Evolutionary conservation across 2,797 vertebrate genomes (phyloP).

Genomic region (Pempheris klunzingeri): DNA sequence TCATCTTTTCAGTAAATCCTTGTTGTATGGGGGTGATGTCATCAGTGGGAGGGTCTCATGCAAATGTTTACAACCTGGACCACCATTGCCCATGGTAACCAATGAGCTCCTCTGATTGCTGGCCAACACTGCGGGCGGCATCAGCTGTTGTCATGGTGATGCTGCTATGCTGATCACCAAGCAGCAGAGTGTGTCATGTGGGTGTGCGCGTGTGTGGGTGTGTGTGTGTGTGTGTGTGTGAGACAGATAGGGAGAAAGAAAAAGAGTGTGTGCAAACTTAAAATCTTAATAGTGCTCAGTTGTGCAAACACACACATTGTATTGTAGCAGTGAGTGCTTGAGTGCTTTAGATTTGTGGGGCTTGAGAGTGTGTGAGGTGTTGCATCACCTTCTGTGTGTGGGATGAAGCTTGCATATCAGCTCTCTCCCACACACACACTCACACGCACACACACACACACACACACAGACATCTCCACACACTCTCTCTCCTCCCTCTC

Average conservation of each 20-base stretch:
- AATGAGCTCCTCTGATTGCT: conserved; percentile 43
- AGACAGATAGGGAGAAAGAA: background rate
- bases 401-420: conserved; percentile 74
- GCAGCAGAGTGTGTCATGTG: conserved; percentile 9
- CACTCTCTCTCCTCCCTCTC: conserved; percentile 42
- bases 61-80: conserved; percentile 53
- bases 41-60: conserved; percentile 30
- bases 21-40: conserved; percentile 18
- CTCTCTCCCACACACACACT: conserved; percentile 57
- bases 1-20: background rate
- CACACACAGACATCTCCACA: conserved; percentile 14
- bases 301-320: background rate
- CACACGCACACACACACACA: conserved; percentile 38
- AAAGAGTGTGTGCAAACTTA: conserved; percentile 30
- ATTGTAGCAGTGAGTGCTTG: conserved; percentile 32
- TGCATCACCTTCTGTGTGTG: conserved; percentile 79
- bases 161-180: conserved; percentile 40
- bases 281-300: conserved; percentile 23
- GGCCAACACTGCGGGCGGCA: conserved; percentile 44
- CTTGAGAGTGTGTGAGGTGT: conserved; percentile 70
- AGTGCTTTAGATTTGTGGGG: conserved; percentile 51
- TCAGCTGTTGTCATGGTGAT: conserved; percentile 78
- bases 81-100: conserved; percentile 29
- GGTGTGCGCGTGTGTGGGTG: conserved; percentile 19
- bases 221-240: conserved; percentile 3